Evolutionary conservation across 1,140 invertebrate species (phyloP), one percentile per base, ranked within the genome.

Genomic region (Papilio machaon): DNA sequence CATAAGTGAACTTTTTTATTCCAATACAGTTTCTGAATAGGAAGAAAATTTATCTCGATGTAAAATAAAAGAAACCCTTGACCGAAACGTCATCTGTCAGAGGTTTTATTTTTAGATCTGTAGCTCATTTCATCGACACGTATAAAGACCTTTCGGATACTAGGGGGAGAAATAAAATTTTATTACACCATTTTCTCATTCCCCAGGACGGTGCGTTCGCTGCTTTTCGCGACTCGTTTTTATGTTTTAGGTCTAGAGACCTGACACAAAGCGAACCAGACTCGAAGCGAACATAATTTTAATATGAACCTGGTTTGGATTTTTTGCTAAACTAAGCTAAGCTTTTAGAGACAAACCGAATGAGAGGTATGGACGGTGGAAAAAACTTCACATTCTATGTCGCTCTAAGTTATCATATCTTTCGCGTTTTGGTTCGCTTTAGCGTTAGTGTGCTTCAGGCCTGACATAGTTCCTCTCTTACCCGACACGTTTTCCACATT

Each of bases 181-280:
- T 83, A 85, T 85, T 79, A 81, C 76, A 83, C 80, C 81, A 82
- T 83, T 82, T 82, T 81, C 81, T 83, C 81, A 67, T 82, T 80
- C 77, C 78, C 70, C 79, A 74, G 79, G 80, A 82, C 80, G 84
- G 81, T 70, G 67, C 77, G 81, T 82, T 84, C 70, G 64, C 60
- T 60, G 78, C 52, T 58, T 30, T 83, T 85, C 79, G 52, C 58
- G 77, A 60, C 58, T 79, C 76, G 30, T 79, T 79, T 79, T 79
- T 64, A 67, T 30, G 3, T n/a, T 58, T 58, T 19, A 58, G n/a
- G 54, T n/a, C 17, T 19, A 19, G n/a, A 3, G n/a, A 6, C 19
- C 54, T 58, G 17, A 19, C 17, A 2, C 9, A 10, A 58, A 19
- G n/a, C n/a, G n/a, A 58, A 19, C 7, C n/a, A 1, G n/a, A 19